These are phyloP conservation scores for Nomada lathburiana DNA, from an alignment of 2,888 invertebrate genomes.

Conservation along the genomic window DNA sequence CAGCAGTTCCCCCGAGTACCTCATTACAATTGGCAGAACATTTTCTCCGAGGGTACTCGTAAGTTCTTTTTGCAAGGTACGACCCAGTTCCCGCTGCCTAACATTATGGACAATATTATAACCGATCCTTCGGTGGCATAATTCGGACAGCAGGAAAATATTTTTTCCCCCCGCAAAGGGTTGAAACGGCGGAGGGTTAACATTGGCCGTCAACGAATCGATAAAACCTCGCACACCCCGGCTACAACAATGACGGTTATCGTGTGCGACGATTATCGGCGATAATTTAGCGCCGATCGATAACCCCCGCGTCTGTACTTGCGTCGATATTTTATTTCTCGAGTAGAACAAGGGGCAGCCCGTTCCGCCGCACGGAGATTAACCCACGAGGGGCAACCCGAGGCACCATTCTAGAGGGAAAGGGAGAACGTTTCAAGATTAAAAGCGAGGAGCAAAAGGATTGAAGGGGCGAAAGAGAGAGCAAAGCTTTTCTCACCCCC, in stretches of 20 bases:
- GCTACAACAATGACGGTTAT: conserved; percentile 57
- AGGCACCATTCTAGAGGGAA: background rate
- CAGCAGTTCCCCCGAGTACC: too few species aligned
- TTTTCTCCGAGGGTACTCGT: too few species aligned
- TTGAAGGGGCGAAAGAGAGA: background rate
- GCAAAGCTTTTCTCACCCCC: background rate
- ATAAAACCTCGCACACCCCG: conserved; percentile 43
- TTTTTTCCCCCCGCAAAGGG: too few species aligned
- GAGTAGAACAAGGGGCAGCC: background rate
- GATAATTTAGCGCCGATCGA: conserved; percentile 59
- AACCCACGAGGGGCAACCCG: background rate
- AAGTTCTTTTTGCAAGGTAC: too few species aligned
- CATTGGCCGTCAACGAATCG: conserved; percentile 49
- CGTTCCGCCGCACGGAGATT: background rate
- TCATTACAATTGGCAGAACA: too few species aligned
- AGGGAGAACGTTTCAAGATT: background rate
- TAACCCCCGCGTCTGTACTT: conserved; percentile 30
- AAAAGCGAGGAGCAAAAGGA: background rate
- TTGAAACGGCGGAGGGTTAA: conserved; percentile 21
- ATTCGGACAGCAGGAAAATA: too few species aligned
- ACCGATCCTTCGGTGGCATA: too few species aligned
- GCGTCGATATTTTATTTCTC: conserved; percentile 54
- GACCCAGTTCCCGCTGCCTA: too few species aligned
- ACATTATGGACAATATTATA: too few species aligned
- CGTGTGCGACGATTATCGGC: conserved; percentile 47